These are phyloP conservation scores for Tyria jacobaeae DNA, from an alignment of 2,888 invertebrate species.

Conservation along the genomic window DNA sequence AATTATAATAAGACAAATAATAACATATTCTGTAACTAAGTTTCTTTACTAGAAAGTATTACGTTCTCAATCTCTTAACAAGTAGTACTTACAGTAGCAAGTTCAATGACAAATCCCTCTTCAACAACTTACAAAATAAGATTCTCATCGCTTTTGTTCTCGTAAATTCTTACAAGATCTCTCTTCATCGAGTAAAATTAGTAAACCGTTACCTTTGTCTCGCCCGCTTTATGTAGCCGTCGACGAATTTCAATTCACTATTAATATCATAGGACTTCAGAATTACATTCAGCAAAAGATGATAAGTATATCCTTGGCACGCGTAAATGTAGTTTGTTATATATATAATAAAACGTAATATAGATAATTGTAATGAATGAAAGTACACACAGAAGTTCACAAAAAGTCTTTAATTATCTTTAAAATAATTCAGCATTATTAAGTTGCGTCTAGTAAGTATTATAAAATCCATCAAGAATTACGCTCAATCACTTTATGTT, in stretches of 20 bases:
- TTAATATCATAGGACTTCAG: slow-evolving; percentile 33
- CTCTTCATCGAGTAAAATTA: slow-evolving; percentile 42
- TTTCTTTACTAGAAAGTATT: neutral
- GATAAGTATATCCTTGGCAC: slow-evolving; percentile 17
- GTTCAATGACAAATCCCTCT: slow-evolving; percentile 23
- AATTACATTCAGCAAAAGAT: slow-evolving; percentile 36
- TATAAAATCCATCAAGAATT: too few species aligned
- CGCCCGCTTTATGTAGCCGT: slow-evolving; percentile 37
- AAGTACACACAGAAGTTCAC: too few species aligned
- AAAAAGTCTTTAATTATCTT: too few species aligned
- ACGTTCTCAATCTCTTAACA: slow-evolving; percentile 18
- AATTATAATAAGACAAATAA: too few species aligned
- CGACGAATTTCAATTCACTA: slow-evolving; percentile 33
- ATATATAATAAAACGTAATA: too few species aligned
- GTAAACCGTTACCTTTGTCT: slow-evolving; percentile 47
- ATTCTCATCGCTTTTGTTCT: slow-evolving; percentile 41
- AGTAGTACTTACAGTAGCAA: slow-evolving; percentile 32
- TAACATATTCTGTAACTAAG: neutral
- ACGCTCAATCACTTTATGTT: too few species aligned
- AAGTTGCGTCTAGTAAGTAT: too few species aligned
- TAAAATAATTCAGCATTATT: too few species aligned
- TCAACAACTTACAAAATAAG: slow-evolving; percentile 24
- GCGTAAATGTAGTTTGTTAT: too few species aligned
- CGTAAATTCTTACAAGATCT: slow-evolving; percentile 37
- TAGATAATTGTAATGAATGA: too few species aligned